Percentiles rank a stretch among this genome's conserved stretches.
Conservation (phyloP, 2,797 vertebrate genomes). For the Chloroceryle inda region DNA sequence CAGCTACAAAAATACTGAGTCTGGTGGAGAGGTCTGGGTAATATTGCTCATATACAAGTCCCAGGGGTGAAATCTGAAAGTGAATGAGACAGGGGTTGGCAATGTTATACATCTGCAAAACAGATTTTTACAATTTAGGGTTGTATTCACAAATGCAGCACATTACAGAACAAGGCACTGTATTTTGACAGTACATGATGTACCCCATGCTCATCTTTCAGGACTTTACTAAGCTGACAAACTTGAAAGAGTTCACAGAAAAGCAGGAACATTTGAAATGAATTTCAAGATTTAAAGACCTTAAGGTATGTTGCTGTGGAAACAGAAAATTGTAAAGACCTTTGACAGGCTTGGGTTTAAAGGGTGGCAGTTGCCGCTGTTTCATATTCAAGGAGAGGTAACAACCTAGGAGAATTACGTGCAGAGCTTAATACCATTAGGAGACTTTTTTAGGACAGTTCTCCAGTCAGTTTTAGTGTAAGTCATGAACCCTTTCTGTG, state of each 20-base stretch:
- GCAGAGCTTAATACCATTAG: background rate
- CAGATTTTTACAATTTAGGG: background rate
- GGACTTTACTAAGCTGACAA: background rate
- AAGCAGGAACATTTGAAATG: background rate
- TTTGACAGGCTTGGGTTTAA: background rate
- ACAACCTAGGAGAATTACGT: background rate
- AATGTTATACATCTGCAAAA: background rate
- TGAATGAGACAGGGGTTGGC: background rate
- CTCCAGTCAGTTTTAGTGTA: background rate
- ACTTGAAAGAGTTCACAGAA: background rate
- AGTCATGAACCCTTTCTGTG: background rate
- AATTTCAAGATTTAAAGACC: background rate
- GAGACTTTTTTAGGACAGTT: background rate
- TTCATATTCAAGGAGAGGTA: background rate
- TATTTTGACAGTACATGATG: background rate
- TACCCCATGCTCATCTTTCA: background rate
- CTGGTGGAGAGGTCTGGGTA: background rate
- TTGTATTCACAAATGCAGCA: background rate
- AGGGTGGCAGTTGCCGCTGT: background rate
- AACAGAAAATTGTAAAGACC: background rate
- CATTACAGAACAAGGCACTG: background rate
- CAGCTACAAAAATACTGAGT: background rate
- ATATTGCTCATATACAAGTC: background rate
- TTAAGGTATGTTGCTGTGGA: background rate
- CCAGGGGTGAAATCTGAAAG: background rate